A percentile compares a stretch with the other conserved stretches of the same genome.
phyloP scores from a whole-genome alignment of 2,113 vertebrate species.

The Cepphus grylle region DNA sequence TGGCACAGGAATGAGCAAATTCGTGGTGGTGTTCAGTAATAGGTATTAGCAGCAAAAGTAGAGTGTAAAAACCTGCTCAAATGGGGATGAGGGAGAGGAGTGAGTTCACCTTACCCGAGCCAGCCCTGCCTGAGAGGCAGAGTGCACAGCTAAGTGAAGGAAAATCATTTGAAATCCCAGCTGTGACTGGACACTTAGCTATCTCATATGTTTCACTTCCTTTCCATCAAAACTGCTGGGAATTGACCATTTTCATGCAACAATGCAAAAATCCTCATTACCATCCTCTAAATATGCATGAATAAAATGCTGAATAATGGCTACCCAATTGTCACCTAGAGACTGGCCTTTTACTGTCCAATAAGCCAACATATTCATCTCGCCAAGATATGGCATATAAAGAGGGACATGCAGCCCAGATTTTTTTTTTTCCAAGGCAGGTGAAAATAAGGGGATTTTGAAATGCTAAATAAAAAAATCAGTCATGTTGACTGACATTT shows the following conservation, averaged over 20 bases:
- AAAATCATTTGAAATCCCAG: slow-evolving; percentile 72
- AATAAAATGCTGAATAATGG: slow-evolving; percentile 91
- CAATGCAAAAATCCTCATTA: slow-evolving; percentile 99
- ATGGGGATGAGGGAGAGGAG: neutral
- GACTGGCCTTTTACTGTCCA: slow-evolving; percentile 95
- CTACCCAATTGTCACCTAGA: slow-evolving; percentile 88
- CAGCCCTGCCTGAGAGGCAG: slow-evolving; percentile 46
- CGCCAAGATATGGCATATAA: slow-evolving; percentile 83
- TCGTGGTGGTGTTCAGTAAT: slow-evolving; percentile 51
- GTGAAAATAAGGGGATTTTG: slow-evolving; percentile 84
- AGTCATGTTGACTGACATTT: slow-evolving; percentile 94
- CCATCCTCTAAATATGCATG: slow-evolving; percentile 99
- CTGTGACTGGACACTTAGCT: slow-evolving; percentile 72
- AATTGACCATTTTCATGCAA: slow-evolving; percentile 93
- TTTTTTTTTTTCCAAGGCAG: slow-evolving; percentile 62
- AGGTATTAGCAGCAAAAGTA: slow-evolving; percentile 69
- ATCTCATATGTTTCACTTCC: slow-evolving; percentile 77
- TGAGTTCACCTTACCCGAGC: slow-evolving; percentile 47
- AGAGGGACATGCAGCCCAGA: slow-evolving; percentile 74
- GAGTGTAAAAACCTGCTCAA: slow-evolving; percentile 64
- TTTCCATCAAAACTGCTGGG: slow-evolving; percentile 83
- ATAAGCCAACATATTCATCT: slow-evolving; percentile 96
- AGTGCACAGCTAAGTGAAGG: slow-evolving; percentile 8
- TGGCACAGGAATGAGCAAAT: neutral
- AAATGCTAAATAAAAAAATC: slow-evolving; percentile 91